Percentiles rank a stretch among this genome's conserved stretches.
Conservation (phyloP, 2,113 vertebrate genomes). For the Vimba vimba region DNA sequence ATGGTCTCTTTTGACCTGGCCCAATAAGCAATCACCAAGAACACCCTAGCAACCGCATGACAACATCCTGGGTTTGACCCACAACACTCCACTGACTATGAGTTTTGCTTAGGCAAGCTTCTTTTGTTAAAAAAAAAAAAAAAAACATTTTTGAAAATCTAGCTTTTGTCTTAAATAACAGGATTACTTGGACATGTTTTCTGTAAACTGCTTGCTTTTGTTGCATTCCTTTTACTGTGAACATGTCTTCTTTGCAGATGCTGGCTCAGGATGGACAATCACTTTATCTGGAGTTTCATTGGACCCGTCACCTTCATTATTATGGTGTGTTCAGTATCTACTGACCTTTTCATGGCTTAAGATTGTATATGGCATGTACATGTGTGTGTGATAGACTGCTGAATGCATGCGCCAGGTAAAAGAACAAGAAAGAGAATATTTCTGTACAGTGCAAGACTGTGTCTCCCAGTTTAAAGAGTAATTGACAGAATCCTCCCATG, state of each 20-base stretch:
- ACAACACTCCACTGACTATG: too few relatives aligned
- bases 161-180: neutral
- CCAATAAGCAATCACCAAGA: too few relatives aligned
- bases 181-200: neutral
- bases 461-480: conserved; percentile 59
- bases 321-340: conserved; percentile 83
- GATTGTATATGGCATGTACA: neutral
- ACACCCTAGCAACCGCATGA: too few relatives aligned
- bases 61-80: too few relatives aligned
- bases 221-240: conserved; percentile 54
- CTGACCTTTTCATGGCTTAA: neutral
- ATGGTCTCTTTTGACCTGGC: too few relatives aligned
- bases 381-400: neutral
- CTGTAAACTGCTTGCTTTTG: neutral
- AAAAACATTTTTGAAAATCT: neutral
- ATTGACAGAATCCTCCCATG: conserved; percentile 49
- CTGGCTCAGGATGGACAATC: conserved; percentile 98
- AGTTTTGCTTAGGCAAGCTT: neutral
- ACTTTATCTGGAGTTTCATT: conserved; percentile 99
- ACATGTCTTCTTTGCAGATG: conserved; percentile 76
- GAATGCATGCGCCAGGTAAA: conserved; percentile 47
- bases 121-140: neutral
- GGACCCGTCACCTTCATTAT: conserved; percentile 98
- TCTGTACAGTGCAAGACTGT: conserved; percentile 50
- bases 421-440: conserved; percentile 45